phyloP scores from a whole-genome alignment of 2,113 vertebrate genomes.

The Prionailurus bengalensis region DNA sequence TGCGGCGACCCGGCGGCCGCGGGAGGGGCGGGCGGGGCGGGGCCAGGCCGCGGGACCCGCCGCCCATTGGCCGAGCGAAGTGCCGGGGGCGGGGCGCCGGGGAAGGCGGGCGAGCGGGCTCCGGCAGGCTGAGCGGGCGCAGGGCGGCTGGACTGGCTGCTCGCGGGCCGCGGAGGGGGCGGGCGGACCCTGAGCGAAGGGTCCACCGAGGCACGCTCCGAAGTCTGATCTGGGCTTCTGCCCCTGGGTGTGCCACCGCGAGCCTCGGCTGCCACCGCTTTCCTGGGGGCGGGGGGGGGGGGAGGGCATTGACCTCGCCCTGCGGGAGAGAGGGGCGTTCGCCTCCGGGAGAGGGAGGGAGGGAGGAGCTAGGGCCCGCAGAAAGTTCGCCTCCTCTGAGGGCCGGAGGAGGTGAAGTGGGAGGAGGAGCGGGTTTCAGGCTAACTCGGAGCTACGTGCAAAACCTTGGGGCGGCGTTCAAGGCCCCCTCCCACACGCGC shows the following conservation, averaged over 20 bases:
- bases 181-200: neutral
- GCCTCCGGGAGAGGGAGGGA: neutral
- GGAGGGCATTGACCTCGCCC: neutral
- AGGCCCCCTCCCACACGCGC: slow-evolving; percentile 59
- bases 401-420: neutral
- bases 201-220: neutral
- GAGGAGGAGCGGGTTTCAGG: neutral
- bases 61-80: slow-evolving; percentile 60
- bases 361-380: slow-evolving; percentile 1
- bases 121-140: neutral
- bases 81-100: slow-evolving; percentile 21
- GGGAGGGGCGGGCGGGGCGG: neutral
- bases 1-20: neutral
- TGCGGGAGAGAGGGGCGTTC: neutral
- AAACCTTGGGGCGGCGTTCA: slow-evolving; percentile 62
- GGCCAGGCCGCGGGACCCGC: neutral
- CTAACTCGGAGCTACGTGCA: slow-evolving; percentile 34
- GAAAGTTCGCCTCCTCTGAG: slow-evolving; percentile 67
- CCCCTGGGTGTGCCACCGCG: neutral
- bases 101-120: neutral
- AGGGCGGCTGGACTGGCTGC: fast-evolving
- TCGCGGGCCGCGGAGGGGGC: neutral
- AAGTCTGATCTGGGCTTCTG: neutral
- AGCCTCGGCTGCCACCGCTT: neutral
- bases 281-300: neutral